Conservation (phyloP, 2,797 vertebrate genomes). For the Pitangus sulphuratus region DNA sequence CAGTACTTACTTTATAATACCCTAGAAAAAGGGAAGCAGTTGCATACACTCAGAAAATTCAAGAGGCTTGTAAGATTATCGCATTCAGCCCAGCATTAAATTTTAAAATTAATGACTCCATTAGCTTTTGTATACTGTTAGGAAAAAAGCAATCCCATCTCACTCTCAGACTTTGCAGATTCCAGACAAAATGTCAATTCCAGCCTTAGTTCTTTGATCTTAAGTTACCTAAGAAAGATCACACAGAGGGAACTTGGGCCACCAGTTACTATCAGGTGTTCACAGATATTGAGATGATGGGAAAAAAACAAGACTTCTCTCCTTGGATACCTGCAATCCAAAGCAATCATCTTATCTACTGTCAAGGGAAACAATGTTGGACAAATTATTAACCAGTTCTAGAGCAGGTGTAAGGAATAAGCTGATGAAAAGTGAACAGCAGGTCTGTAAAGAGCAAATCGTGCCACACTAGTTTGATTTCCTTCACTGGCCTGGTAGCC, state of each 20-base stretch:
- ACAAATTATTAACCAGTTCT: not conserved
- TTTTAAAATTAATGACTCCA: not conserved
- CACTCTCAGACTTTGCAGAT: not conserved
- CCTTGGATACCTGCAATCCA: not conserved
- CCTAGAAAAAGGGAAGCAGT: not conserved
- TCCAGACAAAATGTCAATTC: not conserved
- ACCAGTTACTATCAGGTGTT: not conserved
- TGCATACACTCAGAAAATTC: not conserved
- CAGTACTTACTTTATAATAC: not conserved
- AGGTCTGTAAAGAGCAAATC: not conserved
- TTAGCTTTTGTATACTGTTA: not conserved
- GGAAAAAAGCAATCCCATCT: not conserved
- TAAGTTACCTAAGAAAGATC: not conserved
- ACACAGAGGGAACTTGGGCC: not conserved
- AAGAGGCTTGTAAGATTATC: not conserved
- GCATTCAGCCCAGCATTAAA: not conserved
- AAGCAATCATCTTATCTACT: not conserved
- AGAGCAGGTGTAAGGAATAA: not conserved
- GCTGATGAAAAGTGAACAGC: not conserved
- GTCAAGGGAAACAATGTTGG: not conserved
- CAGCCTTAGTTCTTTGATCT: not conserved
- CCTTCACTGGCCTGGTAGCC: not conserved
- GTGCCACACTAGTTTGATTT: not conserved
- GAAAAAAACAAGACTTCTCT: not conserved
- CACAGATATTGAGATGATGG: not conserved